Percentiles rank a stretch among this genome's conserved stretches.
Evolutionary conservation across 2,888 invertebrate genomes (phyloP).

Genomic region (Anodontia alba): DNA sequence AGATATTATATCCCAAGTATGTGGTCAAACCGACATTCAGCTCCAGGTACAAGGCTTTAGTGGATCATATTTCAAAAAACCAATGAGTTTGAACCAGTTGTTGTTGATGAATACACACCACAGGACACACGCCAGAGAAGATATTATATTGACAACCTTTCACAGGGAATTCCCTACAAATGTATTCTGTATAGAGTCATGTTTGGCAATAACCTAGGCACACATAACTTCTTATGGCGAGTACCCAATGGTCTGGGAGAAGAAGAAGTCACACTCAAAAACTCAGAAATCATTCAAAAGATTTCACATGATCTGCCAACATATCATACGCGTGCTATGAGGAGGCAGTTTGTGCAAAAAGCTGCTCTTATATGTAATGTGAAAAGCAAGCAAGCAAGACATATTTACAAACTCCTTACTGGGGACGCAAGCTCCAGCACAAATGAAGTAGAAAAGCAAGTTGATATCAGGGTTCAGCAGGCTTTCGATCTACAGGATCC

Average conservation of each 20-base stretch:
- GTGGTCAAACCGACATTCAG: not conserved
- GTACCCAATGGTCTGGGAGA: not conserved
- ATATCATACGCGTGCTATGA: conserved; percentile 31
- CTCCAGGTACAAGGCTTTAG: conserved; percentile 3
- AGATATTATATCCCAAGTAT: conserved; percentile 4
- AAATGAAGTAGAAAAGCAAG: conserved; percentile 4
- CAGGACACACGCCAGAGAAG: conserved; percentile 39
- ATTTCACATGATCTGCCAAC: conserved; percentile 25
- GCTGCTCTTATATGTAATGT: conserved; percentile 25
- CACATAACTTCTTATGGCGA: not conserved
- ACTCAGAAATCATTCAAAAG: not conserved
- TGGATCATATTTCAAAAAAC: conserved; percentile 9
- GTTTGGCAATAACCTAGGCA: not conserved
- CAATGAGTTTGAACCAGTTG: conserved; percentile 25
- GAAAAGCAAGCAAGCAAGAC: conserved; percentile 27
- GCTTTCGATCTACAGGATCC: conserved; percentile 47
- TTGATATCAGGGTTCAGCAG: conserved; percentile 32
- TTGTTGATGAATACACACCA: too few relatives aligned
- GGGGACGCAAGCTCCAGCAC: not conserved
- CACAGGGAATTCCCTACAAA: conserved; percentile 33
- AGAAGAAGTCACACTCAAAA: not conserved
- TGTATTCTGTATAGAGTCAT: conserved; percentile 15
- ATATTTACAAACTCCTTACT: conserved; percentile 18
- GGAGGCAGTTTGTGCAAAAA: conserved; percentile 21
- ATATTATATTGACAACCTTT: conserved; percentile 26